These are phyloP conservation scores for Neodiprion lecontei DNA, from an alignment of 1,140 invertebrate genomes.

Conservation along the genomic window DNA sequence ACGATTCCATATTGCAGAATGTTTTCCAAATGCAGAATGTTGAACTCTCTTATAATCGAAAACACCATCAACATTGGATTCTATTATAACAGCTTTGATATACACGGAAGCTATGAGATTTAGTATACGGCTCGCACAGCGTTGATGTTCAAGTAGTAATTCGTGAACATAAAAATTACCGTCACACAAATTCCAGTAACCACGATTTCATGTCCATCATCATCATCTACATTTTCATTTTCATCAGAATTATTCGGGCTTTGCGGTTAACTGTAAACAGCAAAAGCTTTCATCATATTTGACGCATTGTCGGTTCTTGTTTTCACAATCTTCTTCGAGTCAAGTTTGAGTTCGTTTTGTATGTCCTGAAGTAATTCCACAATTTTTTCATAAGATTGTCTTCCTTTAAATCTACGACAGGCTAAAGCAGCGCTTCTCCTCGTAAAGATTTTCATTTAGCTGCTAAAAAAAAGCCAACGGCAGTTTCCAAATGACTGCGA, in stretches of 20 bases:
- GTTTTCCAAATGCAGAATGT: conserved; percentile 25
- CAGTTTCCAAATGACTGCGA: no score
- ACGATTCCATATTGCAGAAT: conserved; percentile 27
- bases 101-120: conserved; percentile 13
- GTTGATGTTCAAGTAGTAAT: conserved; percentile 15
- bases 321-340: conserved; percentile 25
- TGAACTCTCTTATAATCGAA: conserved; percentile 13
- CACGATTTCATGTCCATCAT: not conserved
- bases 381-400: conserved; percentile 29
- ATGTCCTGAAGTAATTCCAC: conserved; percentile 24
- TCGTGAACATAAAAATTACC: not conserved
- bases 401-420: conserved; percentile 28
- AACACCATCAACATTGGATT: not conserved
- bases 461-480: not conserved
- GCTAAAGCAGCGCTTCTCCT: conserved; percentile 25
- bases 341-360: conserved; percentile 23
- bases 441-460: conserved; percentile 18
- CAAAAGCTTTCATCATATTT: conserved; percentile 35
- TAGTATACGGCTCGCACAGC: conserved; percentile 11
- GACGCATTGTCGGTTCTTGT: conserved; percentile 34
- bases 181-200: not conserved
- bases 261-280: conserved; percentile 18
- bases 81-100: not conserved
- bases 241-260: not conserved
- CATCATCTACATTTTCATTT: not conserved